A percentile compares a stretch with the other conserved stretches of the same genome.
These are phyloP conservation scores for Tiliacea aurago DNA, from an alignment of 2,888 invertebrate genomes.

Conservation along the genomic window DNA sequence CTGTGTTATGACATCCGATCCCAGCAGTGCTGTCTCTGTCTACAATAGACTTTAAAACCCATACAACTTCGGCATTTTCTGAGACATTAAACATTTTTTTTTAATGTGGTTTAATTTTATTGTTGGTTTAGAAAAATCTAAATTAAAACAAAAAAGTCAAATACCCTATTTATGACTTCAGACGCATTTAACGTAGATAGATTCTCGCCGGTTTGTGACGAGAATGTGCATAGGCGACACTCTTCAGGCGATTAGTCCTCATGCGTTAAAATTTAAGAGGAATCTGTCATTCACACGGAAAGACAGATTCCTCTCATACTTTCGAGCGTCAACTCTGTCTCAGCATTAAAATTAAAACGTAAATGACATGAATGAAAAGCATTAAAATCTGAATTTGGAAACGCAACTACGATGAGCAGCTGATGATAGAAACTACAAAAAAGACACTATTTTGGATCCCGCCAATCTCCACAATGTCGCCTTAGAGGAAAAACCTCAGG, in stretches of 20 bases:
- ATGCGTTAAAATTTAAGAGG: neutral
- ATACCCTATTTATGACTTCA: neutral
- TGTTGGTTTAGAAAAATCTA: no score
- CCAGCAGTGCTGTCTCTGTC: no score
- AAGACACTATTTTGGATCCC: neutral
- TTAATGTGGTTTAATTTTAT: no score
- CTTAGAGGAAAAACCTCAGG: no score
- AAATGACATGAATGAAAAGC: neutral
- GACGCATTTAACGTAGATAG: neutral
- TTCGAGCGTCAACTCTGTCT: neutral
- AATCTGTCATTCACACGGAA: neutral
- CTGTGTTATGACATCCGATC: no score
- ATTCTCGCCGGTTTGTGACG: no score
- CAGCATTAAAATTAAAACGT: neutral
- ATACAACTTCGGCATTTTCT: no score
- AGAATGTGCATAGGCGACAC: neutral
- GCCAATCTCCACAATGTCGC: neutral
- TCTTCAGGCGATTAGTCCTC: neutral
- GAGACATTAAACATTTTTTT: no score
- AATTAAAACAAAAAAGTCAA: no score
- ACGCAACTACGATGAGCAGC: neutral
- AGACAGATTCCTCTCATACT: neutral
- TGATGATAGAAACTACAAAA: neutral
- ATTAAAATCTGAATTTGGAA: neutral
- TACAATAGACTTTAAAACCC: no score